Base-by-base conservation (phyloP, 2,113 vertebrate species). In the Percopsis transmontana region DNA sequence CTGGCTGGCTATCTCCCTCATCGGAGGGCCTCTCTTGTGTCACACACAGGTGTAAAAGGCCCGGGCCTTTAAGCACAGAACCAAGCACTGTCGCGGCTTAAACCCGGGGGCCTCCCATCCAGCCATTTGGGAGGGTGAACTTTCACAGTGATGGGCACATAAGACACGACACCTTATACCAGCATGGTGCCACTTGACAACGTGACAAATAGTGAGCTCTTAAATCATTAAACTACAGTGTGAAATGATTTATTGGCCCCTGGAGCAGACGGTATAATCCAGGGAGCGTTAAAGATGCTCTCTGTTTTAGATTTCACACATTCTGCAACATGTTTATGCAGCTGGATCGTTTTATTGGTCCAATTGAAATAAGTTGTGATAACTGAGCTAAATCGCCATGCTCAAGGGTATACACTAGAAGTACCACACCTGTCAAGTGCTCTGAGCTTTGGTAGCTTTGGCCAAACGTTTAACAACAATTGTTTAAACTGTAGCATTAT, bases 281-380 rank as follows among this genome's bases (percentile, higher is more conserved):
- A 23, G 86, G 84, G 89, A 86, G 80, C 76, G 60, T 84, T 89
- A 87, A 83, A 89, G 83, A 87, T 88, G 80, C 76, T 70, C 87
- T 77, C 81, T 79, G 77, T 74, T 90, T 88, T 76, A 80, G 78
- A 90, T 90, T 90, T 91, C 89, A 92, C 90, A 85, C 90, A 70
- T 86, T 89, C 81, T 83, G 72, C 90, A 90, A 92, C 87, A 85
- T 91, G 90, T 92, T 92, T 90, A 91, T 91, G 91, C 91, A 93
- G 91, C 91, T 93, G 91, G 86, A 91, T 90, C 88, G 88, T 87
- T 92, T 92, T 91, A 92, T 90, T 90, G 86, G 76, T 76, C 71
- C 87, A 89, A 84, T 82, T 88, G 80, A 87, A 85, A 83, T 82
- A 89, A 82, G 85, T 82, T 77, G 83, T 86, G 88, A 90, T 92